Percentiles rank a stretch among this genome's conserved stretches.
Evolutionary conservation across 1,140 invertebrate genomes (phyloP).

Genomic region (Centruroides sculpturatus): DNA sequence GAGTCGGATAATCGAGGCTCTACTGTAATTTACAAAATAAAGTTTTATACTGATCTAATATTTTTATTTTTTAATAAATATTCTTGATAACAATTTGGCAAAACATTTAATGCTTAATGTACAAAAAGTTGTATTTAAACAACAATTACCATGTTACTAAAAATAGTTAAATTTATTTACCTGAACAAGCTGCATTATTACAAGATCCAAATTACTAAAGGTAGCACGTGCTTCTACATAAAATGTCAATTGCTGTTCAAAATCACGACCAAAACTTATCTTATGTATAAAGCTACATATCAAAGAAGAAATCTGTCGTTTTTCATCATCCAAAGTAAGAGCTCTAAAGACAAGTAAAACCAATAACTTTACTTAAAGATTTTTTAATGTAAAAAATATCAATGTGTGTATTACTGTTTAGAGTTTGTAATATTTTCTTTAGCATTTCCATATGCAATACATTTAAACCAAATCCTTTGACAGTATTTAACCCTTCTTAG

Average conservation of each 20-base stretch:
- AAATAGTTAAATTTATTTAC: slow-evolving; percentile 30
- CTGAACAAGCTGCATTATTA: slow-evolving; percentile 70
- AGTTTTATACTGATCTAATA: too few species aligned
- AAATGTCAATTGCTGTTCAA: slow-evolving; percentile 70
- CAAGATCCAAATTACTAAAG: slow-evolving; percentile 77
- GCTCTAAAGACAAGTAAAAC: slow-evolving; percentile 42
- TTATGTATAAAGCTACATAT: slow-evolving; percentile 64
- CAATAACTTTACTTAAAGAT: not conserved
- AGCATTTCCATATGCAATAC: not conserved
- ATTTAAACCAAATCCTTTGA: too few species aligned
- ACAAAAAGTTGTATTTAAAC: too few species aligned
- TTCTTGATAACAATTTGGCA: too few species aligned
- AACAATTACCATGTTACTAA: too few species aligned
- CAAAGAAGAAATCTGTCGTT: slow-evolving; percentile 63
- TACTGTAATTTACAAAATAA: too few species aligned
- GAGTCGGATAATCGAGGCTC: too few species aligned
- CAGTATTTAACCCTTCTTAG: too few species aligned
- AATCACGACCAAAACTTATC: slow-evolving; percentile 66
- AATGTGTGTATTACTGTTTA: too few species aligned
- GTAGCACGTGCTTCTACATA: slow-evolving; percentile 77
- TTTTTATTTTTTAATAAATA: too few species aligned
- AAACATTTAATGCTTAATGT: too few species aligned
- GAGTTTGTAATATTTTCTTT: slow-evolving; percentile 20
- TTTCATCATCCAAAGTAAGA: slow-evolving; percentile 84
- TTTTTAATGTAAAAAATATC: not conserved